Evolutionary conservation across 2,797 vertebrate genomes (phyloP).

Genomic region (Arctocebus calabarensis): DNA sequence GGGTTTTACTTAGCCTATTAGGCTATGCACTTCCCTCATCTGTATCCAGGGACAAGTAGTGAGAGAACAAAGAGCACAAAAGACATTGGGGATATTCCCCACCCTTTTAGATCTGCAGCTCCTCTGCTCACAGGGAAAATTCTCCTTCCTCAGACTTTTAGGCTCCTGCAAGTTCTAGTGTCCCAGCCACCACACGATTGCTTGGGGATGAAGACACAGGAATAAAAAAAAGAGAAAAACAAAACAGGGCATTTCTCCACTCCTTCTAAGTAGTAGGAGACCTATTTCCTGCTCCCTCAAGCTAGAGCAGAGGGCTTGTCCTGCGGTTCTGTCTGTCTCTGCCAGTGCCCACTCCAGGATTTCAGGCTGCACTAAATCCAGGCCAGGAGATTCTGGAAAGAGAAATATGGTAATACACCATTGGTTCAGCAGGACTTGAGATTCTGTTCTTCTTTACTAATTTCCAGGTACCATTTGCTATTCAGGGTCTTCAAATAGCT

Average conservation of each 20-base stretch:
- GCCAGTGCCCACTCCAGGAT: neutral
- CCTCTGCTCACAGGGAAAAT: neutral
- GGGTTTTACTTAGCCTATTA: neutral
- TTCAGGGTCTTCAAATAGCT: neutral
- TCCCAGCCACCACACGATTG: neutral
- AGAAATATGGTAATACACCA: neutral
- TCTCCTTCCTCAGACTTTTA: neutral
- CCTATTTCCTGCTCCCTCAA: neutral
- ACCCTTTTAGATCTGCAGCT: neutral
- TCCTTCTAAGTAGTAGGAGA: neutral
- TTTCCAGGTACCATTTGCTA: neutral
- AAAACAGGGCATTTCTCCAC: neutral
- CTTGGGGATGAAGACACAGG: neutral
- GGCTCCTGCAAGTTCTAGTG: neutral
- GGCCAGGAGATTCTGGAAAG: neutral
- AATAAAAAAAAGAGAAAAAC: neutral
- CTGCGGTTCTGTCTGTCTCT: neutral
- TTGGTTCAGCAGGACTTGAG: neutral
- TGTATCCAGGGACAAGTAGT: neutral
- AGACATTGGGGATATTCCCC: neutral
- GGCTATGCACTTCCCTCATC: neutral
- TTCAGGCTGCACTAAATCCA: neutral
- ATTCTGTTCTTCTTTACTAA: neutral
- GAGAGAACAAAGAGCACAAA: neutral
- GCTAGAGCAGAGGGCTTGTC: neutral